Conservation (phyloP, 2,113 vertebrate species). For the Corydoras maculifer region DNA sequence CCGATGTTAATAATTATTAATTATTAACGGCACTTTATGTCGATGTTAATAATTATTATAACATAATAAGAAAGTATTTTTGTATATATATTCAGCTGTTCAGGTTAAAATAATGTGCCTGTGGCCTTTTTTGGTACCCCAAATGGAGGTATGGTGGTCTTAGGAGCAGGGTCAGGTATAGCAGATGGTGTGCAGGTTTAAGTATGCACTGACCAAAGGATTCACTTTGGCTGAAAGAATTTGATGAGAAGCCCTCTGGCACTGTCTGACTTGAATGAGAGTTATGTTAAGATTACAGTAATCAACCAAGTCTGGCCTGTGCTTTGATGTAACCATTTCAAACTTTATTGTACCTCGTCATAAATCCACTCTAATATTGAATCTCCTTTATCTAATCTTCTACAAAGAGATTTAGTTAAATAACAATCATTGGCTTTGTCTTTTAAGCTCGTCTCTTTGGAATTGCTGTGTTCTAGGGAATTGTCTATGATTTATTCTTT, state of each 20-base stretch:
- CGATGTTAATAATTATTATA: constrained; percentile 4
- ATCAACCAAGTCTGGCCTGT: constrained; percentile 23
- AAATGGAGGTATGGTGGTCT: background rate
- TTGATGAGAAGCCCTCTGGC: constrained; percentile 27
- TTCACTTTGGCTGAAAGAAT: constrained; percentile 22
- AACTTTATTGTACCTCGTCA: constrained; percentile 26
- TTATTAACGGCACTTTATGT: too few relatives aligned
- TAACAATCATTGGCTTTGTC: constrained; percentile 25
- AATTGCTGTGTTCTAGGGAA: constrained; percentile 23
- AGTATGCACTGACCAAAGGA: constrained; percentile 1
- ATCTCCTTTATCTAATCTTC: constrained; percentile 25
- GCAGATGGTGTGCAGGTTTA: constrained; percentile 11
- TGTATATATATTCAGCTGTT: background rate
- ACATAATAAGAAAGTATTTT: too few relatives aligned
- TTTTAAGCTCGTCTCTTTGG: constrained; percentile 29
- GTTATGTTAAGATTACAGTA: constrained; percentile 37
- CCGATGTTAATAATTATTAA: constrained; percentile 9
- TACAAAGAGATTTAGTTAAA: constrained; percentile 34
- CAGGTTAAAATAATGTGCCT: background rate
- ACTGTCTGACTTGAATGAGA: constrained; percentile 19
- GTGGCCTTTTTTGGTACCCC: background rate
- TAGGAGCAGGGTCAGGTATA: constrained; percentile 1
- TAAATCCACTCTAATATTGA: constrained; percentile 26
- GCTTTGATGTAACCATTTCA: constrained; percentile 39
- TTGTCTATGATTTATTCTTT: constrained; percentile 25